phyloP scores from a whole-genome alignment of 1,140 invertebrate genomes.

The Battus philenor region DNA sequence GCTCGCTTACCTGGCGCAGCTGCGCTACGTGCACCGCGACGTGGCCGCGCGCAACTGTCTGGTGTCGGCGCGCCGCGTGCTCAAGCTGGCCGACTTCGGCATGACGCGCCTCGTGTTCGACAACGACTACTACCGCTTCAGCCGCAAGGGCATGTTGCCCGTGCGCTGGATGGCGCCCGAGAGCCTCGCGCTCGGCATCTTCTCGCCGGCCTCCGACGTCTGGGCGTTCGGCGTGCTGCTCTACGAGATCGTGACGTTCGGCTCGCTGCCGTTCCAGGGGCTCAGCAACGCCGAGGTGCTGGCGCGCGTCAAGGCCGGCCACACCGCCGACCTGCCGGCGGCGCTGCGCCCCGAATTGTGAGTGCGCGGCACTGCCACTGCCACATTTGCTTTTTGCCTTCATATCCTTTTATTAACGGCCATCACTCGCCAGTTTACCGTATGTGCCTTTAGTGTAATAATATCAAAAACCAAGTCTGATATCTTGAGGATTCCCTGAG shows the following conservation, averaged over 20 bases:
- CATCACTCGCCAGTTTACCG: too few relatives aligned
- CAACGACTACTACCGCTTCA: slow-evolving; percentile 92
- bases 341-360: slow-evolving; percentile 87
- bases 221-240: slow-evolving; percentile 91
- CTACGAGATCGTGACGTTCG: slow-evolving; percentile 92
- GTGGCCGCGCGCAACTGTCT: slow-evolving; percentile 93
- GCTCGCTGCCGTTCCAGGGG: slow-evolving; percentile 91
- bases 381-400: too few relatives aligned
- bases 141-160: slow-evolving; percentile 90
- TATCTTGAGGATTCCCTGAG: too few relatives aligned
- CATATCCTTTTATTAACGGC: too few relatives aligned
- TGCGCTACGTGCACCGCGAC: slow-evolving; percentile 92
- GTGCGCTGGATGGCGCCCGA: slow-evolving; percentile 97
- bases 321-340: slow-evolving; percentile 82
- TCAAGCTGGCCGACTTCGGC: slow-evolving; percentile 95
- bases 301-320: slow-evolving; percentile 85
- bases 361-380: too few relatives aligned
- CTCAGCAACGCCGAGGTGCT: slow-evolving; percentile 90
- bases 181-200: slow-evolving; percentile 86
- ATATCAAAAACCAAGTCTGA: too few relatives aligned
- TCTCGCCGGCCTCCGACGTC: slow-evolving; percentile 89
- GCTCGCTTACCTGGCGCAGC: slow-evolving; percentile 86
- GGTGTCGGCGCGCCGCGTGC: slow-evolving; percentile 86
- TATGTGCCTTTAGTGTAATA: too few relatives aligned
- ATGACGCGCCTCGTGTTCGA: slow-evolving; percentile 93